Evolutionary conservation across 2,888 invertebrate species (phyloP), one percentile per base, ranked within the genome.

Genomic region (Danaus chrysippus): DNA sequence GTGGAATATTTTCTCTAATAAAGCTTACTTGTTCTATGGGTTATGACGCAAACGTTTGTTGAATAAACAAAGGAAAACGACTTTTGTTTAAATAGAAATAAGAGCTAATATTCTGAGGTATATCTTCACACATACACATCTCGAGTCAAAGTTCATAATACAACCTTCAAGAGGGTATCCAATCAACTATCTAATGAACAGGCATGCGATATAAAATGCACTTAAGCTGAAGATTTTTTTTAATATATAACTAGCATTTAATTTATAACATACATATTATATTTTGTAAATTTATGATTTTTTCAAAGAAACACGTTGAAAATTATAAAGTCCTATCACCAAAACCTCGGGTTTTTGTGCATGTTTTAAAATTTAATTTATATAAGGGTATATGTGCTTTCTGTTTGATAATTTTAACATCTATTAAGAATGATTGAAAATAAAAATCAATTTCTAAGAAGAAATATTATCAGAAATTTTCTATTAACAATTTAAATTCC

Each of bases 181-280:
- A 85, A 86, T 87, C 87, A 86, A 86, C 85, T 84, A 84, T 84
- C 86, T 86, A 87, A 88, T 84, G 79, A 83, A 81, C 71, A 65
- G 70, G 70, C 73, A 75, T 69, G 72, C 71, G 70, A 80, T 77
- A 79, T 82, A 81, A 80, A 80, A 81, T 78, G 76, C 76, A 69
- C 69, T 68, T 71, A 71, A 74, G 72, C 71, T 74, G 70, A 72
- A 74, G 75, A 73, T 74, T 71, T 72, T 70, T 73, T 72, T 63
- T 59, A 53, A 34, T 58, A 58, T 61, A 56, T 60, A 15, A 23
- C 10, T 34, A 2, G 8, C n/a, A 34, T 34, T 34, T 34, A 1
- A 5, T 34, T 34, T 34, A 34, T 34, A 34, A 34, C 3, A 3
- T 34, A 3, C 23, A 34, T 34, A 34, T 34, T 3, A 34, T 34